Evolutionary conservation across 2,113 vertebrate species (phyloP), one percentile per base, ranked within the genome.

Genomic region (Himantopus leucocephalus): DNA sequence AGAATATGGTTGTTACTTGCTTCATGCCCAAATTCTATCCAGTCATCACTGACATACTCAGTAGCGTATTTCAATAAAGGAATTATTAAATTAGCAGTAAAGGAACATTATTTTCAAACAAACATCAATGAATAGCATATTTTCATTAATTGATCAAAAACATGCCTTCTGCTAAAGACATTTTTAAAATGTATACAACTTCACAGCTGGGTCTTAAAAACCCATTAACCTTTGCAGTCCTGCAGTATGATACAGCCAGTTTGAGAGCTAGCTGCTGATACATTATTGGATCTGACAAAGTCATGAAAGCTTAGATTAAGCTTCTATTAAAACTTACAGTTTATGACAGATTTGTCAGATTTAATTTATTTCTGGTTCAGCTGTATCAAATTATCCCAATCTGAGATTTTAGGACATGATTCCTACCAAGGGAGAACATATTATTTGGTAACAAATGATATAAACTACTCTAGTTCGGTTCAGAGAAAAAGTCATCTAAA

Each of bases 331-430:
- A 98, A 97, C 78, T 95, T 97, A 98, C 45, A 97, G 77, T 95
- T 97, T 97, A 95, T 97, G 98, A 98, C 98, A 98, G 95, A 96
- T 97, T 97, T 98, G 97, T 98, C 98, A 98, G 94, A 53, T 97
- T 98, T 97, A 97, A 98, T 98, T 97, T 98, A 97, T 96, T 96
- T 97, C 96, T 98, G 84, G 85, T 92, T 97, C 96, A 94, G 74
- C 85, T 96, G 71, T 82, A 97, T 94, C 91, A 97, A 96, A 98
- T 98, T 97, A 98, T 95, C 91, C 94, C 64, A 92, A 95, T 97
- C 78, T 97, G 71, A 96, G 96, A 97, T 72, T 92, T 96, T 80
- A 96, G 91, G 26, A 93, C 91, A 95, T 9, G 47, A 95, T 70
- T 95, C 93, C 84, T 80, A 94, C 52, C 84, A 91, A 68, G 88